Evolutionary conservation across 30 jellyfish, hydroid and myxozoan genomes (phyloP).

Genomic region (Aurelia aurita): DNA sequence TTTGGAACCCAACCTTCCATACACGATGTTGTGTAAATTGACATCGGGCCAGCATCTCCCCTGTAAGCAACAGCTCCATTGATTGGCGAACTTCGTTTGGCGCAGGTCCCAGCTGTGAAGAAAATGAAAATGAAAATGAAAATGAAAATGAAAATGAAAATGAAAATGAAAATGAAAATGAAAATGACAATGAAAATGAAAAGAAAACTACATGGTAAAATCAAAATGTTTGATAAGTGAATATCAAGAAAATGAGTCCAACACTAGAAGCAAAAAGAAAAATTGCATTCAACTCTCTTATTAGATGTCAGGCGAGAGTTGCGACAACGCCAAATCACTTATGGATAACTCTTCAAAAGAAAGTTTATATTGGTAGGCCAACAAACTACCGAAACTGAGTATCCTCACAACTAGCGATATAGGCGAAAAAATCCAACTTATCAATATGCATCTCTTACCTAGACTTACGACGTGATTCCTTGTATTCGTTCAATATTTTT

Average conservation of each 20-base stretch:
- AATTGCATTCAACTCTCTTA: too few relatives aligned
- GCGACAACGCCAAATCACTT: too few relatives aligned
- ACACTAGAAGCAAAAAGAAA: too few relatives aligned
- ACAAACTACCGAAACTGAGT: too few relatives aligned
- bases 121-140: neutral
- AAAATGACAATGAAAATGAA: neutral
- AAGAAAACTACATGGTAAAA: neutral
- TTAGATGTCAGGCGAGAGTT: too few relatives aligned
- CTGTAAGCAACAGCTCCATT: conserved; percentile 90
- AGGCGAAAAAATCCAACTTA: too few relatives aligned
- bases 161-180: neutral
- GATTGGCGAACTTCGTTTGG: conserved; percentile 94
- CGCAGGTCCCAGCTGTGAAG: conserved; percentile 82
- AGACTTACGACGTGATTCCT: too few relatives aligned
- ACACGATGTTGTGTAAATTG: conserved; percentile 72
- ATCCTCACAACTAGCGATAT: too few relatives aligned
- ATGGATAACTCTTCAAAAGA: too few relatives aligned
- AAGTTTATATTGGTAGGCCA: too few relatives aligned
- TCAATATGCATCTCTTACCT: too few relatives aligned
- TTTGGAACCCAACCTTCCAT: conserved; percentile 69
- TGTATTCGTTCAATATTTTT: too few relatives aligned
- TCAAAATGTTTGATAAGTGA: neutral
- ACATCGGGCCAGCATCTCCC: conserved; percentile 32
- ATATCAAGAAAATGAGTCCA: neutral
- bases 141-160: neutral